Percentiles rank a stretch among this genome's conserved stretches.
These are phyloP conservation scores for Andrena chrysosceles DNA, from an alignment of 2,888 invertebrate species.

Conservation along the genomic window DNA sequence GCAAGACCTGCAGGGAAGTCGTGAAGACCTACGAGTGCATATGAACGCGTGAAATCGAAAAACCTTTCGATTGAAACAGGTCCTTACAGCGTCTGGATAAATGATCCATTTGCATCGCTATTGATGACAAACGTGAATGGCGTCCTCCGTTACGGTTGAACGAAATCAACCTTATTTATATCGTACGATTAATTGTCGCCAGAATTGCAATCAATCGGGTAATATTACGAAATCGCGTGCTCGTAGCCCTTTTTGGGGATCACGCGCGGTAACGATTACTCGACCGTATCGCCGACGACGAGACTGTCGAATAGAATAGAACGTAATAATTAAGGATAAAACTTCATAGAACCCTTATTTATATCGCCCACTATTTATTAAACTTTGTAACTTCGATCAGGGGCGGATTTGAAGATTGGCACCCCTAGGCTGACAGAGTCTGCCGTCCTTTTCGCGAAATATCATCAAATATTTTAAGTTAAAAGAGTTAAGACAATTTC, in stretches of 20 bases:
- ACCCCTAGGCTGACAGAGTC: too few species aligned
- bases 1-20: conserved; percentile 91
- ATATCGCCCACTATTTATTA: conserved; percentile 65
- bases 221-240: conserved; percentile 8
- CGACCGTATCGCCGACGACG: conserved; percentile 37
- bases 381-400: conserved; percentile 36
- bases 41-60: conserved; percentile 75
- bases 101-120: background rate
- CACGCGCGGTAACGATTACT: conserved; percentile 11
- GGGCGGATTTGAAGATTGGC: too few species aligned
- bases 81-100: background rate
- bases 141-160: conserved; percentile 16
- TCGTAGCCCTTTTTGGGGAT: conserved; percentile 23
- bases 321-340: conserved; percentile 32
- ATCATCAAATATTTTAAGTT: too few species aligned
- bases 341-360: conserved; percentile 55
- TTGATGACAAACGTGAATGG: background rate
- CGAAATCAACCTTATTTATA: conserved; percentile 16
- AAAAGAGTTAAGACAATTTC: too few species aligned
- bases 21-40: conserved; percentile 91
- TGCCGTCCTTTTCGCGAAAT: too few species aligned
- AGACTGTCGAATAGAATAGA: conserved; percentile 28
- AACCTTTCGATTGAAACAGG: background rate
- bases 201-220: background rate
- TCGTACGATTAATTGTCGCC: conserved; percentile 3